Base-by-base conservation (phyloP, 2,797 vertebrate genomes). In the Taeniopygia guttata region DNA sequence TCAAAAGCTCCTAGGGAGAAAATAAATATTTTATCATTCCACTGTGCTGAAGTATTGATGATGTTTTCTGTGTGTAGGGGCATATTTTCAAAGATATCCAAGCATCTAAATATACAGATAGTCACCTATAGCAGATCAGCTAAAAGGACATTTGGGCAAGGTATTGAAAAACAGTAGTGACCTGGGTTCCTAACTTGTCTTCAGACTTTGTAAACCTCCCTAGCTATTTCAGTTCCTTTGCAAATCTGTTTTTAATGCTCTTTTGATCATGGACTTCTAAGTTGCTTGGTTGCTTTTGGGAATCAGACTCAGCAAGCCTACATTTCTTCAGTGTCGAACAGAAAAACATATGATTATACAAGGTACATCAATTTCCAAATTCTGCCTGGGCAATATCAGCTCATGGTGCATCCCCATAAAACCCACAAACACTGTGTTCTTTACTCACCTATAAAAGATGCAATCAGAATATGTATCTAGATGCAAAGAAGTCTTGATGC, bases 401-500 rank as follows among this genome's bases (percentile, higher is more conserved):
- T 83, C 38, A 54, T 16, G 54, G 36, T 69, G 29, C 34, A n/a
- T 55, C n/a, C 45, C 25, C 20, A 59, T 54, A 73, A 93, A 89
- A 73, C 14, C 2, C 45, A 69, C 40, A 93, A 66, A 49, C 63
- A 69, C 42, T 81, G 20, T 73, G 34, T 81, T 92, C 70, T 89
- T 76, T 81, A 55, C 62, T 92, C 34, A 88, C 48, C 79, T 92
- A 66, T 88, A 86, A 92, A 86, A 79, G 68, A 93, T 60, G 66
- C 25, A 69, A 86, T 86, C 79, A 92, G 73, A 91, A 70, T 83
- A 56, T 45, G 5, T 66, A 92, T 91, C 66, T 75, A 84, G 43
- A 90, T 91, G 82, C 42, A 76, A 96, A 94, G 88, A 89, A 76
- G 51, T 56, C 69, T 93, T 75, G n/a, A 89, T 86, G 77, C 4